Evolutionary conservation across 1,140 invertebrate genomes (phyloP), one percentile per base, ranked within the genome.

Genomic region (Leptinotarsa defecta): DNA sequence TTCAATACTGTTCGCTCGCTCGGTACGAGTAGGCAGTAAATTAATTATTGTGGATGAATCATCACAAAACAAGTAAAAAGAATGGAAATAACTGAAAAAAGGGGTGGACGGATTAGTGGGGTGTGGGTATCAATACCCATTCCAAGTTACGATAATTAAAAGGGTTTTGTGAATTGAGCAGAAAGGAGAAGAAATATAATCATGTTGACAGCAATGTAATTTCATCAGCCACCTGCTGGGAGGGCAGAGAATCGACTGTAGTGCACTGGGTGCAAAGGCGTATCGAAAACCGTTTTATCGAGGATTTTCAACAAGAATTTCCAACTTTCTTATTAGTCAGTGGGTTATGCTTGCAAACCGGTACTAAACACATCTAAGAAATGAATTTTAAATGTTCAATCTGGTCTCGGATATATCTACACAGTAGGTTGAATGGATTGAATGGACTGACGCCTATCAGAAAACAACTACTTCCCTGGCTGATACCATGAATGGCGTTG

Each of bases 181-280:
- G 74, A 75, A 78, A 74, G 67, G 73, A 78, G 20, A 63, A 76
- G 77, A 78, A 80, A 78, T 80, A 80, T 80, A 80, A 78, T 80
- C 78, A 80, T 77, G 76, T 77, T 77, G 79, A 80, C 75, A 76
- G 74, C 75, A 78, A 71, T 75, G 75, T 76, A 78, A 71, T 80
- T 77, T 80, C 79, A 80, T 80, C 79, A 74, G 74, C 77, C 79
- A 80, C 79, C 79, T 80, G 79, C 79, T 77, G 79, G 77, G 79
- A 68, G 24, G 64, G 68, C 75, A 62, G 19, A 65, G 64, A 63
- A 62, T 3, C 24, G 52, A 15, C 52, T 15, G 5, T 19, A 19
- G n/a, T 57, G 13, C 15, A 57, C 52, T 57, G 13, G 6, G 52
- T 5, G 52, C 52, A 57, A 17, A 57, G 52, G 52, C 52, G 52